A percentile compares a stretch with the other conserved stretches of the same genome.
Evolutionary conservation across 23 tunicate genomes (phyloP).

Genomic region (Diplosoma virens): DNA sequence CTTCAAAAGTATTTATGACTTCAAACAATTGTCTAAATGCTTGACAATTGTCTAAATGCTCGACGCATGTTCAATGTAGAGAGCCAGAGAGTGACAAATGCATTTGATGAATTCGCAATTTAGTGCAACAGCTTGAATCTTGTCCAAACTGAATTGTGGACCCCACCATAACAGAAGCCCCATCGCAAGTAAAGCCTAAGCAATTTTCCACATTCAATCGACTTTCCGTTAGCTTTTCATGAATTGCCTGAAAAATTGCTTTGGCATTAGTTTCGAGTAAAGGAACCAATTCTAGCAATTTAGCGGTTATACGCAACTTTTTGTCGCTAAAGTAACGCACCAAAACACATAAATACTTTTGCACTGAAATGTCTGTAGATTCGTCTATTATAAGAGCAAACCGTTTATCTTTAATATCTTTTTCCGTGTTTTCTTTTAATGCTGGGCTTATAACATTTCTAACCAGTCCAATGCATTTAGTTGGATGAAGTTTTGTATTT

Average conservation of each 20-base stretch:
- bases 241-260: constrained; percentile 22
- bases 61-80: constrained; percentile 19
- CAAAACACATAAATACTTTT: constrained; percentile 45
- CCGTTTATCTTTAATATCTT: too few relatives aligned
- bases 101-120: constrained; percentile 2
- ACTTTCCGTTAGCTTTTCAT: too few relatives aligned
- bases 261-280: constrained; percentile 28
- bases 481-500: constrained; percentile 10
- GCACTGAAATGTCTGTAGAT: constrained; percentile 46
- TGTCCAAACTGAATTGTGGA: constrained; percentile 51
- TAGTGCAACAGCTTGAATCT: constrained; percentile 24
- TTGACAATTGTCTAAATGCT: neutral
- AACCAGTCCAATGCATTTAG: constrained; percentile 10
- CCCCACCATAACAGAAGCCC: constrained; percentile 39
- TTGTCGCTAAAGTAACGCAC: constrained; percentile 37
- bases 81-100: constrained; percentile 29
- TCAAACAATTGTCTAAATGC: constrained; percentile 30
- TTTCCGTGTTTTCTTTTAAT: constrained; percentile 8
- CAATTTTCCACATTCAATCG: too few relatives aligned
- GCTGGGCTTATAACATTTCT: constrained; percentile 30
- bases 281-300: constrained; percentile 33
- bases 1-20: constrained; percentile 28
- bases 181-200: constrained; percentile 25
- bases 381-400: constrained; percentile 33
- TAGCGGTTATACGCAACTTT: constrained; percentile 4